Conservation (phyloP, 1,140 invertebrate genomes). For the Eurytemora carolleeae region DNA sequence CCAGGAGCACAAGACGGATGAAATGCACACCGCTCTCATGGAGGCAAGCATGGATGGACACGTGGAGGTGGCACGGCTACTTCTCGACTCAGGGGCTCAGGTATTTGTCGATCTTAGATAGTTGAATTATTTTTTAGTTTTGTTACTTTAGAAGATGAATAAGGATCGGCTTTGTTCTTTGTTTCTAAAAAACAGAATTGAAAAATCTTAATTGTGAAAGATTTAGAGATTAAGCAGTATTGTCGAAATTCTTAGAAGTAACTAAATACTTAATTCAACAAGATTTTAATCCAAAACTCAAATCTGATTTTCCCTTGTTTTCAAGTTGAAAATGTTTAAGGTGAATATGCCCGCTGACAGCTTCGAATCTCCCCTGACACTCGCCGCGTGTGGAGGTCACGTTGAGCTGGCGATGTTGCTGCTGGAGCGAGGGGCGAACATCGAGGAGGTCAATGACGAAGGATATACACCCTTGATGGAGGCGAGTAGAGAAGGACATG, state of each 20-base stretch:
- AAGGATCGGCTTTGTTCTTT: no score
- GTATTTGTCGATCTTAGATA: no score
- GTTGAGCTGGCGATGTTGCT: constrained; percentile 84
- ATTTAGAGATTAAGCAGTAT: no score
- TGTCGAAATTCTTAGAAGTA: no score
- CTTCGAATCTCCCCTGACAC: constrained; percentile 92
- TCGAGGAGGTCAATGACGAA: constrained; percentile 96
- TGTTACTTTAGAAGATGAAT: no score
- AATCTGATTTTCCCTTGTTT: neutral
- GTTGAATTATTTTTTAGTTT: no score
- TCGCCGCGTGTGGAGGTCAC: constrained; percentile 95
- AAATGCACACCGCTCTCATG: constrained; percentile 99
- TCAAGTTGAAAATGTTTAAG: constrained; percentile 31
- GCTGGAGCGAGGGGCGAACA: constrained; percentile 88
- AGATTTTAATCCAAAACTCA: neutral
- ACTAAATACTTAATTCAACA: no score
- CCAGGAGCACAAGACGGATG: constrained; percentile 94
- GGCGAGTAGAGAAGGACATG: constrained; percentile 71
- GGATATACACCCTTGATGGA: constrained; percentile 88
- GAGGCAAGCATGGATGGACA: constrained; percentile 99
- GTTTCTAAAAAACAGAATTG: no score
- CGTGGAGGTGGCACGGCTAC: constrained; percentile 73
- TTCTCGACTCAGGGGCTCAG: constrained; percentile 91
- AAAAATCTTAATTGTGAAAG: no score
- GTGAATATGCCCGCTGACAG: constrained; percentile 98